Evolutionary conservation across 2,888 invertebrate genomes (phyloP), one percentile per base, ranked within the genome.

Genomic region (Hirtodrosophila histrioides): DNA sequence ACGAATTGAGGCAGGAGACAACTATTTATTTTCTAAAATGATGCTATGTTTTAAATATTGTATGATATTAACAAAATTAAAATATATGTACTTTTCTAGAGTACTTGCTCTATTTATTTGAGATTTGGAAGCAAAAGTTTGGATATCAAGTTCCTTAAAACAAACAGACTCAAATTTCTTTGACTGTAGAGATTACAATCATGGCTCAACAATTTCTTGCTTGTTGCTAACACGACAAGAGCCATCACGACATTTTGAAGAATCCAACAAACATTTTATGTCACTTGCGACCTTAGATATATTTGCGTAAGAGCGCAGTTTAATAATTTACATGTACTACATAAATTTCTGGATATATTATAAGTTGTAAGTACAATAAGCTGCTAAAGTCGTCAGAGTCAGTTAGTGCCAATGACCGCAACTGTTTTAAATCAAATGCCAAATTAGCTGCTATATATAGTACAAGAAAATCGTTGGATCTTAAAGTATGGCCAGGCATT

Each of bases 161-260:
- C 27, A 31, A 31, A 7, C 2, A 4, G 6, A 31, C 8, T 31
- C 4, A 46, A 48, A 54, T 76, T 71, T 58, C 43, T 67, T 23
- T 4, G 60, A 61, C 72, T 75, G 74, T 57, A 54, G 2, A 11
- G 4, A 7, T 12, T 31, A 35, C 37, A 75, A 62, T 27, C 43
- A 48, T 64, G 58, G 67, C 75, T 77, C 62, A 77, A 68, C 75
- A 71, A 71, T 65, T 77, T 78, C 61, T 41, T 40, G 79, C 79
- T 75, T 77, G 75, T 76, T 76, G 79, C 79, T 64, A 71, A 62
- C 70, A 66, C 46, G 39, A 69, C 63, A 43, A 51, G 56, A 56
- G 46, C 63, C 61, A 69, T 72, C 48, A 69, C 45, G 40, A 78
- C 77, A 67, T 61, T 63, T 54, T 60, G 11, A 54, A 37, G 51